Percentiles rank a stretch among this genome's conserved stretches.
These are phyloP conservation scores for Brachyhypopomus gauderio DNA, from an alignment of 2,113 vertebrate genomes.

Conservation along the genomic window DNA sequence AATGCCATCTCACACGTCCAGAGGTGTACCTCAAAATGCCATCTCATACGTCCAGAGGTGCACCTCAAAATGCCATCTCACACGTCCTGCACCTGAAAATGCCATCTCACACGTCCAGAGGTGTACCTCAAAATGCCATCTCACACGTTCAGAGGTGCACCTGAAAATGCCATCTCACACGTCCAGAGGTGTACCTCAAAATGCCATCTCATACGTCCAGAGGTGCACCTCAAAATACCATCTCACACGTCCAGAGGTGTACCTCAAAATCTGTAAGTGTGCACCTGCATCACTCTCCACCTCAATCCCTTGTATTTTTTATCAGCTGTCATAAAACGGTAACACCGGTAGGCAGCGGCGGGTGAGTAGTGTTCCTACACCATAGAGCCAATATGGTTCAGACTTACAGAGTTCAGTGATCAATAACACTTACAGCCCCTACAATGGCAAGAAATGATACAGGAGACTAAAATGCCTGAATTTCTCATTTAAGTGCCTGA, in stretches of 20 bases:
- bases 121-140: too few species aligned
- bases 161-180: too few species aligned
- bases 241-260: neutral
- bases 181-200: too few species aligned
- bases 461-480: constrained; percentile 70
- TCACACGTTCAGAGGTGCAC: too few species aligned
- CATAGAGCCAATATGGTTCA: constrained; percentile 51
- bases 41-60: too few species aligned
- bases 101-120: too few species aligned
- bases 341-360: constrained; percentile 60
- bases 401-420: constrained; percentile 64
- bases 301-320: constrained; percentile 21
- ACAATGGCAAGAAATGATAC: constrained; percentile 71
- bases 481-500: constrained; percentile 74
- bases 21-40: too few species aligned
- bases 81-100: too few species aligned
- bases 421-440: constrained; percentile 63
- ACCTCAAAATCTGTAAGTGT: neutral
- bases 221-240: too few species aligned
- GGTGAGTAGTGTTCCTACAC: constrained; percentile 49
- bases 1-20: too few species aligned
- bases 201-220: too few species aligned
- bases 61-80: too few species aligned
- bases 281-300: neutral
- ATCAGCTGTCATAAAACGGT: constrained; percentile 58